Evolutionary conservation across 2,888 invertebrate species (phyloP), one percentile per base, ranked within the genome.

Genomic region (Himalopsyche kuldschensis): DNA sequence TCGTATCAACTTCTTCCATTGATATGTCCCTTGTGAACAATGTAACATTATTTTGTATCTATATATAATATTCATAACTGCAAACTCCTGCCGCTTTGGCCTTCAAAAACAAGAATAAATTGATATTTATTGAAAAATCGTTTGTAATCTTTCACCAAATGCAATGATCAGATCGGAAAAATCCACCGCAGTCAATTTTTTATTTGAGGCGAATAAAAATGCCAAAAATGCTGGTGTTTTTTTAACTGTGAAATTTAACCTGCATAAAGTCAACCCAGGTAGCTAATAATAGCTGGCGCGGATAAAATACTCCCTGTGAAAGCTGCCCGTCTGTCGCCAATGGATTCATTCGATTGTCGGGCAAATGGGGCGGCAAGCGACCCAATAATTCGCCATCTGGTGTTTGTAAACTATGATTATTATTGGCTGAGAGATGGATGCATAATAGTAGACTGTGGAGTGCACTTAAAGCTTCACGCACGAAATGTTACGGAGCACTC

Each of bases 371-470:
- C 69, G 30, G 78, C 48, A 47, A 78, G 41, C 76, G 69, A 78
- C 48, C 75, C 75, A 84, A 84, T 84, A 84, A 84, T 81, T 84
- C 75, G 84, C 81, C 84, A 84, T 81, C 81, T 84, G 84, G 78
- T 79, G 79, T 81, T 78, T 81, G 75, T 80, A 78, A 79, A 69
- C 47, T 69, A 80, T 69, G 69, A 41, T 69, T 27, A 41, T 78
- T 78, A 46, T 79, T 46, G 63, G 20, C 55, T 31, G 46, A 17
- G 17, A 63, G 27, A 20, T 31, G 47, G 48, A 41, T 48, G 47
- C 32, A n/a, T 17, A 32, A 8, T 30, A 5, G 31, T 20, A 31
- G 8, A 31, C 11, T n/a, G 75, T n/a, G 31, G 32, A 32, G 30
- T 31, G 80, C 31, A 75, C 80, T 80, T 80, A 30, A 75, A 46